A percentile compares a stretch with the other conserved stretches of the same genome.
Evolutionary conservation across 2,888 invertebrate genomes (phyloP).

Genomic region (Hybos culiciformis): DNA sequence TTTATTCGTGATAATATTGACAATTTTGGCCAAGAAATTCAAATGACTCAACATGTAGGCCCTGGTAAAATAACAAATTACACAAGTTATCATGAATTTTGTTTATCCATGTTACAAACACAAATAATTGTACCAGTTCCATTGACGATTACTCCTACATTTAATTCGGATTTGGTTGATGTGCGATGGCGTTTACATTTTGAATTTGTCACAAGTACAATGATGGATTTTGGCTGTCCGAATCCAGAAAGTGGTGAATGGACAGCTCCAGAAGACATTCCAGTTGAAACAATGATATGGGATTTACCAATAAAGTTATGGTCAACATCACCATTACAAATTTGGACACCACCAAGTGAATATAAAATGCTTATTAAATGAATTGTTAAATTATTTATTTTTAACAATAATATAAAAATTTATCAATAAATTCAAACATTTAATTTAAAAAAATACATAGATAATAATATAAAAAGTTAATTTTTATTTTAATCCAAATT

Average conservation of each 20-base stretch:
- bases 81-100: slow-evolving; percentile 85
- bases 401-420: too few relatives aligned
- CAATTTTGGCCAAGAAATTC: slow-evolving; percentile 17
- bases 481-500: not conserved
- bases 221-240: slow-evolving; percentile 41
- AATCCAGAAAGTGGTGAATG: slow-evolving; percentile 41
- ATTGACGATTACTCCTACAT: slow-evolving; percentile 89
- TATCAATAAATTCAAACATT: too few relatives aligned
- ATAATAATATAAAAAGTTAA: too few relatives aligned
- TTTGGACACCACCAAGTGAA: slow-evolving; percentile 44
- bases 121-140: slow-evolving; percentile 90
- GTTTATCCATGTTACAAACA: slow-evolving; percentile 73
- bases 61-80: slow-evolving; percentile 55
- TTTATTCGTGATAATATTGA: slow-evolving; percentile 20
- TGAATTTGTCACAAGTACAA: slow-evolving; percentile 82
- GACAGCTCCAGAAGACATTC: slow-evolving; percentile 72
- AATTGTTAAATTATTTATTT: not conserved
- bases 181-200: slow-evolving; percentile 92
- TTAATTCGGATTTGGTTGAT: slow-evolving; percentile 78
- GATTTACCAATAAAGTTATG: slow-evolving; percentile 89
- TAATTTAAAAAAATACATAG: too few relatives aligned
- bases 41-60: slow-evolving; percentile 16
- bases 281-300: slow-evolving; percentile 98
- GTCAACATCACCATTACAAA: slow-evolving; percentile 75
- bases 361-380: slow-evolving; percentile 13